These are phyloP conservation scores for Acleris sparsana DNA, from an alignment of 2,888 invertebrate genomes.

Conservation along the genomic window DNA sequence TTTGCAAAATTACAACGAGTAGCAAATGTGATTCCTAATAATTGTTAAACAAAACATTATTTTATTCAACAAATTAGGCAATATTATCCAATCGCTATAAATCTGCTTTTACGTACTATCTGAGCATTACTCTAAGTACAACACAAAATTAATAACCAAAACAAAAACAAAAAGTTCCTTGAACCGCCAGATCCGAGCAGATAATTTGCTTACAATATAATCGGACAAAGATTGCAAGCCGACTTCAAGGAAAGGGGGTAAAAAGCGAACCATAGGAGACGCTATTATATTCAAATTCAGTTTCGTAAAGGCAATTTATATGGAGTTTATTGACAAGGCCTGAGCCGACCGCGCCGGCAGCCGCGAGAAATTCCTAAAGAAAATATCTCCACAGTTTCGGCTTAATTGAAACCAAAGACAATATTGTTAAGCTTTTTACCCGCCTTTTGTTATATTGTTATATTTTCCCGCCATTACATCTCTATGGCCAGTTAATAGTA, in stretches of 20 bases:
- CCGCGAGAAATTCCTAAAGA: slow-evolving; percentile 73
- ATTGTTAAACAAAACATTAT: too few relatives aligned
- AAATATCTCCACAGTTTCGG: slow-evolving; percentile 63
- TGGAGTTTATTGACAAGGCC: slow-evolving; percentile 81
- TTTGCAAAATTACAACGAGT: too few relatives aligned
- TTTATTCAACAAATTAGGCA: too few relatives aligned
- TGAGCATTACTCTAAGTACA: slow-evolving; percentile 4
- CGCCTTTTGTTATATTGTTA: slow-evolving; percentile 40
- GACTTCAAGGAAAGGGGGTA: slow-evolving; percentile 72
- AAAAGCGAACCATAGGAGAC: slow-evolving; percentile 71
- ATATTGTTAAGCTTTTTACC: slow-evolving; percentile 72
- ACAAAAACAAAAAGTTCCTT: slow-evolving; percentile 52
- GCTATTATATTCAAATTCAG: slow-evolving; percentile 83
- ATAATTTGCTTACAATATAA: slow-evolving; percentile 85
- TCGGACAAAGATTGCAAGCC: slow-evolving; percentile 75
- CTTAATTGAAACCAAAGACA: slow-evolving; percentile 77
- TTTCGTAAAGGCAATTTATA: slow-evolving; percentile 80
- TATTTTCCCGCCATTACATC: slow-evolving; percentile 37
- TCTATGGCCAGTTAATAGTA: slow-evolving; percentile 40
- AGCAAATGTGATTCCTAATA: too few relatives aligned
- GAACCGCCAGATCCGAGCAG: slow-evolving; percentile 75
- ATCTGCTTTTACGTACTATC: background rate
- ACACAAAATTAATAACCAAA: slow-evolving; percentile 47
- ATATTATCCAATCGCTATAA: background rate
- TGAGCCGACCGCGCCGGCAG: slow-evolving; percentile 52